Base-by-base conservation (phyloP, 2,797 vertebrate genomes). In the Enteromius mattozi region DNA sequence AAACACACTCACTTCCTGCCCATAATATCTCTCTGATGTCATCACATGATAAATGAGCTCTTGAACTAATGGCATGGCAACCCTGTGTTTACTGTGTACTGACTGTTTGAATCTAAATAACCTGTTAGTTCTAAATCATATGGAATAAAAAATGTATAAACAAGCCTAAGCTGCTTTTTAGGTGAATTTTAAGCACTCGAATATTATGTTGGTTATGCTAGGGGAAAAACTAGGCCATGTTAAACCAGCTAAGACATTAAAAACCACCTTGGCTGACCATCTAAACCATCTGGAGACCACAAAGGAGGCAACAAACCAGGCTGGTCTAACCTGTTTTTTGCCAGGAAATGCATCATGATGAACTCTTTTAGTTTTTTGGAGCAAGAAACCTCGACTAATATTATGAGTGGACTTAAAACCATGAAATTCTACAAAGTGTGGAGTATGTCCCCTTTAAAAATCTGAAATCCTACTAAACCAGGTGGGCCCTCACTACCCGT, bases 1-100 rank as follows among this genome's bases (percentile, higher is more conserved):
- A 72, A 17, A 72, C 51, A 16, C 49, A 24, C 24, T 16, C 10
- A 7, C 30, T 68, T 65, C 30, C 70, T 65, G 30, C 70, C 56
- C 14, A 37, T 51, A 65, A 49, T 19, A 82, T 82, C 27, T 49
- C 40, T 74, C 19, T 61, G 24, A 81, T 61, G 68, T 61, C 69
- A 45, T 81, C 3, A 33, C 49, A 59, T 45, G 68, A 81, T 71
- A 45, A 45, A 21, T 59, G 3, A 45, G 35, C 40, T 17, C n/a
- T 47, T 47, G 24, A 49, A 71, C 66, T 10, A 6, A 42, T 70
- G 54, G 17, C 54, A 61, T 0, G 0, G 54, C 4, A 45, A 33
- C 14, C 16, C 6, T 70, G 19, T 69, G 33, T 69, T 69, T 40
- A 42, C 35, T 70, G 1, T 54, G 4, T 49, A 49, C 33, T 14